Evolutionary conservation across 2,888 invertebrate species (phyloP), one percentile per base, ranked within the genome.

Genomic region (Drosophila mayaguana): DNA sequence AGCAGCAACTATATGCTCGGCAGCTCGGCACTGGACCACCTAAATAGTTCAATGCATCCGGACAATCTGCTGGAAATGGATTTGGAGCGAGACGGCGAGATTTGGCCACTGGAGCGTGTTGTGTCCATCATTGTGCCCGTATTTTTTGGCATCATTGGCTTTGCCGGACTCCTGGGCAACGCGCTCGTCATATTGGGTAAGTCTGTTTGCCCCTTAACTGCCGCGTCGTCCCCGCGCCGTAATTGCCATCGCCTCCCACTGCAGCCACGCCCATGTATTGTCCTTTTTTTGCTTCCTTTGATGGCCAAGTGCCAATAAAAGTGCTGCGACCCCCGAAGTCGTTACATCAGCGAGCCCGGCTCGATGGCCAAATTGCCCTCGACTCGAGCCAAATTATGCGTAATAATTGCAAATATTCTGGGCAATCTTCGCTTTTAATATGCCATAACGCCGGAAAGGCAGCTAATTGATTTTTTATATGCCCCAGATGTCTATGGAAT

Each of bases 111-210:
- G 18, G 94, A 96, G 86, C 94, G 94, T 55, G 94, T 96, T 56
- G 96, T 96, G 0, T 95, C 95, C 14, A 94, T 95, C 78, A 95
- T 96, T 56, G 97, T 97, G 32, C 96, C 96, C 16, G 94, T 97
- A 43, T 95, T 97, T 89, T 98, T 98, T 91, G 96, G 97, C 6
- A 94, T 97, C 76, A 97, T 98, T 74, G 96, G 97, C 59, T 94
- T 97, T 36, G 95, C 98, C 42, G 98, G 98, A n/a, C 93, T 98
- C 11, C 94, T 97, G 60, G 98, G 98, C 69, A 98, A 98, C 92
- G 95, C 96, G 0, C 93, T 98, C 70, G 98, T 98, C 25, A 97
- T 98, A 34, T 93, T 97, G 63, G 93, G 93, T 93, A 78, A 92
- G 93, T 91, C 53, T 36, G 5, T 6, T 32, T 50, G 9, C 22